These are phyloP conservation scores for Myotis pilosus DNA, from an alignment of 2,797 vertebrate genomes.

Conservation along the genomic window DNA sequence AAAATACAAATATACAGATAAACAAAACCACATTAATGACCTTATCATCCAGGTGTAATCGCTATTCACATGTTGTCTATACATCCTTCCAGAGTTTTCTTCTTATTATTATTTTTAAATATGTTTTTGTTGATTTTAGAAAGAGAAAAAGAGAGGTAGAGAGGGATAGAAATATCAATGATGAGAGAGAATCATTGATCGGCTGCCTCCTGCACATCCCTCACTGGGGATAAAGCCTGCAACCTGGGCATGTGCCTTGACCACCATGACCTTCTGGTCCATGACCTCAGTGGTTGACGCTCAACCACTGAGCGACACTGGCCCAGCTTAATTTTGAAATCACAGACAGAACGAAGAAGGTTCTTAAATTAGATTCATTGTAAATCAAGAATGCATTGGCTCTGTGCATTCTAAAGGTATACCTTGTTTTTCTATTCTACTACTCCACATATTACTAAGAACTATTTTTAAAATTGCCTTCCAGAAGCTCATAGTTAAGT, in stretches of 20 bases:
- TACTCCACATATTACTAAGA: background rate
- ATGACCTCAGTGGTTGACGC: no score
- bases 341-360: background rate
- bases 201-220: no score
- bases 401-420: background rate
- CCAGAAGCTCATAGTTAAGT: background rate
- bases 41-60: background rate
- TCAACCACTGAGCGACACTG: no score
- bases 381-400: background rate
- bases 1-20: background rate
- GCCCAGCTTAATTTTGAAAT: background rate
- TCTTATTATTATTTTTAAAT: no score
- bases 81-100: conserved; percentile 25
- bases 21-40: background rate
- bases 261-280: no score
- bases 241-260: no score
- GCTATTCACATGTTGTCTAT: background rate
- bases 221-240: no score
- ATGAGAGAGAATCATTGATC: no score
- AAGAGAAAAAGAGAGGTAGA: no score
- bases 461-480: background rate
- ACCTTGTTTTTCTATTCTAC: background rate
- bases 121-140: no score
- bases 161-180: no score
- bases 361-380: background rate